phyloP scores from a whole-genome alignment of 1,140 invertebrate genomes.

The Leptopilina clavipes region DNA sequence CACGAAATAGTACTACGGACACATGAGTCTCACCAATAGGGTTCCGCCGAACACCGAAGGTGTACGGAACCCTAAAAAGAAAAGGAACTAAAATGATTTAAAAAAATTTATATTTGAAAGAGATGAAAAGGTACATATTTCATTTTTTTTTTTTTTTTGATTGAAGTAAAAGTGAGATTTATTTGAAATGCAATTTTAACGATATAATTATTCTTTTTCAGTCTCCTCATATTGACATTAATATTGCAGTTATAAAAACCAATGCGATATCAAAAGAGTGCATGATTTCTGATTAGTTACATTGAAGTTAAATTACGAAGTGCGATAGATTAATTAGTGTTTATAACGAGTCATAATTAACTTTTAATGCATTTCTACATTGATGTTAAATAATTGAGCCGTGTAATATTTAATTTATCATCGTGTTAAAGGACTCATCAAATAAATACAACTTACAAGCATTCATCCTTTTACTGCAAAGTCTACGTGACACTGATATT shows the following conservation, averaged over 20 bases:
- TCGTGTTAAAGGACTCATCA: background rate
- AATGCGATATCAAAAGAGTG: background rate
- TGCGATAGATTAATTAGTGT: constrained; percentile 3
- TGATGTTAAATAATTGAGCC: background rate
- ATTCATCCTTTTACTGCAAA: background rate
- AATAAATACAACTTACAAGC: background rate
- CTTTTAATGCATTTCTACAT: background rate
- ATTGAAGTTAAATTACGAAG: background rate
- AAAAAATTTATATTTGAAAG: no score
- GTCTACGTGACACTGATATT: constrained; percentile 22
- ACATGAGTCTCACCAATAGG: no score
- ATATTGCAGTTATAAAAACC: background rate
- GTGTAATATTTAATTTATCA: constrained; percentile 14
- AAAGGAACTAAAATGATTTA: no score
- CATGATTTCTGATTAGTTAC: background rate
- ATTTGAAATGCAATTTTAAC: background rate
- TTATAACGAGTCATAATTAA: constrained; percentile 1
- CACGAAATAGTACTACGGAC: no score
- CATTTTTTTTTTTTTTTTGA: background rate
- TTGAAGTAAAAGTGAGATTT: background rate
- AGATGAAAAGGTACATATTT: background rate
- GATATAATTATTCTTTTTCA: background rate
- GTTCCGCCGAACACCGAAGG: no score
- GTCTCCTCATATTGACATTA: background rate
- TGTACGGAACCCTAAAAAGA: no score